Conservation (phyloP, 2,888 invertebrate genomes). For the Litoditis marina region DNA sequence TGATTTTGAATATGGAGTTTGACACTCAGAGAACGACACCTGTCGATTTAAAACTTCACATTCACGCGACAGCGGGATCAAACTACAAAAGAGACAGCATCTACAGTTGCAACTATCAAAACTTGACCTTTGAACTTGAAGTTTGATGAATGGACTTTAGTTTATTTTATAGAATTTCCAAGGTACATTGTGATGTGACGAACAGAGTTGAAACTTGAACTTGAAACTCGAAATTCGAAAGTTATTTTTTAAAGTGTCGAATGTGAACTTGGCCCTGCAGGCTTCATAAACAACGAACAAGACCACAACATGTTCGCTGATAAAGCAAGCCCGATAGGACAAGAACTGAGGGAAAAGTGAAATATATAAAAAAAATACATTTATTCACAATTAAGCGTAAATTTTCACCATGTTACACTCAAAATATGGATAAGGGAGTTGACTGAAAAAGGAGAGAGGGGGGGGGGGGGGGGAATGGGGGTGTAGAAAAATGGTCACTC, state of each 20-base stretch:
- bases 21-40: too few species aligned
- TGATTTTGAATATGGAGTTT: too few species aligned
- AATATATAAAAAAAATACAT: background rate
- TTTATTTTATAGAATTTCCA: too few species aligned
- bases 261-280: conserved; percentile 12
- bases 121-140: background rate
- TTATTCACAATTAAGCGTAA: too few species aligned
- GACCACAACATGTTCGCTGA: conserved; percentile 17
- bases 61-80: too few species aligned
- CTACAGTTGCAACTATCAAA: background rate
- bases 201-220: too few species aligned
- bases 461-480: background rate
- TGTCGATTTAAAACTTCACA: too few species aligned
- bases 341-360: background rate
- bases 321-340: background rate
- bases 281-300: conserved; percentile 41
- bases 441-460: background rate
- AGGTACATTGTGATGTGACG: too few species aligned
- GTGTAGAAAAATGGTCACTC: background rate
- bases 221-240: conserved; percentile 1
- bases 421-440: background rate
- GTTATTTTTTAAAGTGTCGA: too few species aligned
- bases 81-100: too few species aligned
- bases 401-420: too few species aligned
- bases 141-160: too few species aligned